Percentiles rank a stretch among this genome's conserved stretches.
phyloP scores from a whole-genome alignment of 2,888 invertebrate genomes.

The Aspidiotus destructor region DNA sequence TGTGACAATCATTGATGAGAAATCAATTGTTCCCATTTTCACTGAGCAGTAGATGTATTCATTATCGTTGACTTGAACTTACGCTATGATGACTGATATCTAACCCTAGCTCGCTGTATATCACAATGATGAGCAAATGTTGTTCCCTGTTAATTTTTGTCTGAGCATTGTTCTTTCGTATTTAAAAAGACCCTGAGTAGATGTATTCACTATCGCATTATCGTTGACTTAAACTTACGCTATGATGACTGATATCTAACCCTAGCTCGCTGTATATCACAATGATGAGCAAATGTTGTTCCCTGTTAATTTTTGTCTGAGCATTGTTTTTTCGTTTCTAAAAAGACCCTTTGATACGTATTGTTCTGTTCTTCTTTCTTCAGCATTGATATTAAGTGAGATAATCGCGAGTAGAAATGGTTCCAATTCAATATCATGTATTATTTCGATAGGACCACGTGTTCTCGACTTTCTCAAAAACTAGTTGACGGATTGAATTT shows the following conservation, averaged over 20 bases:
- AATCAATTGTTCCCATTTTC: background rate
- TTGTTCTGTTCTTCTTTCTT: too few species aligned
- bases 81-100: conserved; percentile 17
- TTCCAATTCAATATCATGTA: too few species aligned
- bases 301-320: conserved; percentile 12
- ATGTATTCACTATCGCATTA: background rate
- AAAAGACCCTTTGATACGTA: background rate
- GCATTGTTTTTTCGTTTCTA: background rate
- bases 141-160: conserved; percentile 14
- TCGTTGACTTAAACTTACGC: conserved; percentile 1
- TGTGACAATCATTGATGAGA: background rate
- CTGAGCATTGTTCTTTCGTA: conserved; percentile 9
- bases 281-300: conserved; percentile 16
- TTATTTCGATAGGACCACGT: too few species aligned
- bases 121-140: conserved; percentile 6
- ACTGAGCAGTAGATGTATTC: background rate
- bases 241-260: conserved; percentile 19
- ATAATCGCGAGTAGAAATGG: too few species aligned
- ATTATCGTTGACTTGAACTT: background rate
- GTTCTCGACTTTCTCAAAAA: too few species aligned
- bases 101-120: conserved; percentile 25
- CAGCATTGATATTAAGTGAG: too few species aligned
- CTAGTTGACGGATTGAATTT: too few species aligned
- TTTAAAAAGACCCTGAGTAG: background rate
- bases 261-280: conserved; percentile 20